A percentile compares a stretch with the other conserved stretches of the same genome.
Evolutionary conservation across 2,888 invertebrate species (phyloP).

Genomic region (Blastobasis lacticolella): DNA sequence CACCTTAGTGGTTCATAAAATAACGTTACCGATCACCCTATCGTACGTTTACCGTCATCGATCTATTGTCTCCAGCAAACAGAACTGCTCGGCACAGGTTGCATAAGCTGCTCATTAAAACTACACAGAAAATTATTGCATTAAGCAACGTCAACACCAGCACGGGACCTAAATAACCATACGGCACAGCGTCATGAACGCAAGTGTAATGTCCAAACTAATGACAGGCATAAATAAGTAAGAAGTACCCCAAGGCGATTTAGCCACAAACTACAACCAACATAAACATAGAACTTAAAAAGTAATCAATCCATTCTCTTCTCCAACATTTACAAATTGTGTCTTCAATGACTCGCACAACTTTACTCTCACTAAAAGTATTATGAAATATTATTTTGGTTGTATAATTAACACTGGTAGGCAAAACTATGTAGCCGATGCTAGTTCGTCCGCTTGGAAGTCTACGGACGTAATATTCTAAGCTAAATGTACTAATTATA

Average conservation of each 20-base stretch:
- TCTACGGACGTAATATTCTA: too few relatives aligned
- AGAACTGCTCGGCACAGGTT: background rate
- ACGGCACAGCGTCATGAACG: constrained; percentile 17
- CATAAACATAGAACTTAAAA: constrained; percentile 68
- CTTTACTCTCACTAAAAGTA: constrained; percentile 50
- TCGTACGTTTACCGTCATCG: too few relatives aligned
- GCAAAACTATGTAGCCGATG: too few relatives aligned
- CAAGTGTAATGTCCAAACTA: constrained; percentile 47
- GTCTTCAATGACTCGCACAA: constrained; percentile 66
- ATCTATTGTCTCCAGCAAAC: too few relatives aligned
- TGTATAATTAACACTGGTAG: too few relatives aligned
- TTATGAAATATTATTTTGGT: constrained; percentile 48
- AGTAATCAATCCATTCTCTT: constrained; percentile 71
- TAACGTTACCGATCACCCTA: too few relatives aligned
- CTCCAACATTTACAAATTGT: constrained; percentile 61
- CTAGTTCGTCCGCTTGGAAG: too few relatives aligned
- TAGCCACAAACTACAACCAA: constrained; percentile 41
- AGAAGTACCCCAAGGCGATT: constrained; percentile 49
- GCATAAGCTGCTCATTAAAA: constrained; percentile 7
- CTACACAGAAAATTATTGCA: constrained; percentile 1
- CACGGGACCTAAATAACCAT: constrained; percentile 10
- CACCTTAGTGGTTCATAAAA: too few relatives aligned
- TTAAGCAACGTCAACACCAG: constrained; percentile 1
- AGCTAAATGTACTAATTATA: too few relatives aligned
- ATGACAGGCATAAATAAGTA: constrained; percentile 50